Evolutionary conservation across 1,140 invertebrate genomes (phyloP).

Genomic region (Gyrodactylus salaris): DNA sequence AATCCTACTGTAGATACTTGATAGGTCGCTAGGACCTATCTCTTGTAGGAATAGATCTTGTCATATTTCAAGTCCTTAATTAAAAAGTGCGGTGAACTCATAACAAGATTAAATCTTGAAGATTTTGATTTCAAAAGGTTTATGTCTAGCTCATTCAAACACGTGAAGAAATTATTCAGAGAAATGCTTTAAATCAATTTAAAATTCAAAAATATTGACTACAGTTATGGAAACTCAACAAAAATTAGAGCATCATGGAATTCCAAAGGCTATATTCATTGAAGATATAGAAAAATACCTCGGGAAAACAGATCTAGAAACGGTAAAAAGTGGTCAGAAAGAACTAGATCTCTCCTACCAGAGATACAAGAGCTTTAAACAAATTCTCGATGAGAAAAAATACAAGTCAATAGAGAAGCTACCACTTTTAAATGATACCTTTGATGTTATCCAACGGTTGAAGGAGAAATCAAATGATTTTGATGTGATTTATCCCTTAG

Average conservation of each 20-base stretch:
- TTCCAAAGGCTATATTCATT: background rate
- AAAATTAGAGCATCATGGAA: background rate
- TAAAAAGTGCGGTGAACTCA: too few species aligned
- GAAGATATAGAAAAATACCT: background rate
- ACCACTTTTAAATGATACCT: background rate
- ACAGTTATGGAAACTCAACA: background rate
- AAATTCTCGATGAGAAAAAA: background rate
- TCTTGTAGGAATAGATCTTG: too few species aligned
- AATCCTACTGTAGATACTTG: too few species aligned
- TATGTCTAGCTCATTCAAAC: too few species aligned
- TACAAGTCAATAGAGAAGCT: background rate
- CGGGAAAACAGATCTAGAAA: background rate
- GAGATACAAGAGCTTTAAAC: background rate
- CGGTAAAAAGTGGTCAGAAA: background rate
- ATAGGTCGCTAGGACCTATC: too few species aligned
- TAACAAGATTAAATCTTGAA: too few species aligned
- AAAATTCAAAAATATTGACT: too few species aligned
- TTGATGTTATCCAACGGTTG: background rate
- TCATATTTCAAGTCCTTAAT: too few species aligned
- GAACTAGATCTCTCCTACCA: background rate
- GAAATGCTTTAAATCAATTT: too few species aligned
- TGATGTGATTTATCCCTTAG: background rate
- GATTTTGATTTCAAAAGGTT: too few species aligned
- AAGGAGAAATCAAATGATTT: background rate
- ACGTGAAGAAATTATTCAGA: too few species aligned